A percentile compares a stretch with the other conserved stretches of the same genome.
Conservation (phyloP, 2,797 vertebrate species). For the Champsocephalus esox region DNA sequence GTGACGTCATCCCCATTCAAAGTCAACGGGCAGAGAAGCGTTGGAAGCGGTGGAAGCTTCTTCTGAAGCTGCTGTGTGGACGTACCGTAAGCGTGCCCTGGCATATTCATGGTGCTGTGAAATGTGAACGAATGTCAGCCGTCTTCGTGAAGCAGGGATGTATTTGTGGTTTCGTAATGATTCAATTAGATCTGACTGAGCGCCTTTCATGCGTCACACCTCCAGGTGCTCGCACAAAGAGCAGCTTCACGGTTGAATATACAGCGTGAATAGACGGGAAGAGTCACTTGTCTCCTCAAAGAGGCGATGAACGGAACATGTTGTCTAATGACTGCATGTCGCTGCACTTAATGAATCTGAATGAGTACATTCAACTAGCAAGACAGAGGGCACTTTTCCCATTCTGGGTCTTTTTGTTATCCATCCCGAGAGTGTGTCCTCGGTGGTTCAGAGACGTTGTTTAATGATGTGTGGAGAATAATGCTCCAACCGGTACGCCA, state of each 20-base stretch:
- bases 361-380: conserved; percentile 49
- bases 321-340: conserved; percentile 33
- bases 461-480: conserved; percentile 43
- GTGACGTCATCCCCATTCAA: too few relatives aligned
- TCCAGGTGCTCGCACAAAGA: conserved; percentile 74
- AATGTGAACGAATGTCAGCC: conserved; percentile 22
- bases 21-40: too few relatives aligned
- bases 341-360: conserved; percentile 49
- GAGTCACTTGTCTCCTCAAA: conserved; percentile 22
- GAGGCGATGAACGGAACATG: conserved; percentile 48
- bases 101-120: not conserved
- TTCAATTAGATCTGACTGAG: not conserved
- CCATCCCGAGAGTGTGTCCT: conserved; percentile 44
- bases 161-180: conserved; percentile 24
- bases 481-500: conserved; percentile 27
- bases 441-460: conserved; percentile 39
- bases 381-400: conserved; percentile 33
- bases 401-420: conserved; percentile 47
- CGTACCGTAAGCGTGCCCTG: not conserved
- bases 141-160: conserved; percentile 23
- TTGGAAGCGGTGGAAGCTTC: too few relatives aligned
- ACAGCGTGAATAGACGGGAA: conserved; percentile 49
- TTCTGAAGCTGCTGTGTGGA: too few relatives aligned
- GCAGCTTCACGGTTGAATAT: conserved; percentile 47
- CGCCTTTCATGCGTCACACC: conserved; percentile 29